Evolutionary conservation across 1,140 invertebrate species (phyloP).

Genomic region (Vollenhovia emeryi): DNA sequence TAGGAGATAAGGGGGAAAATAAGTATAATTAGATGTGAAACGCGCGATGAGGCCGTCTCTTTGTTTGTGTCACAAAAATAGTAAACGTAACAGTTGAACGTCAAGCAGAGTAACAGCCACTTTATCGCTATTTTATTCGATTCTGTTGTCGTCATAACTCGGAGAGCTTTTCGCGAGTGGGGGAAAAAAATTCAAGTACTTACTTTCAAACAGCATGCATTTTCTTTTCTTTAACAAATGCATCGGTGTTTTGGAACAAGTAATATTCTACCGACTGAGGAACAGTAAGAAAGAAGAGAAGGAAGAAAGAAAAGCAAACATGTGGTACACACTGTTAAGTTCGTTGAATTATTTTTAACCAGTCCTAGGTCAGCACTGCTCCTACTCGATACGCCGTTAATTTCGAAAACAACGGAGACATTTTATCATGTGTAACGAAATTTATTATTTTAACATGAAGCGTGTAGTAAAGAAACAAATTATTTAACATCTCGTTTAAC

Average conservation of each 20-base stretch:
- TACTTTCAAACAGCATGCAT: neutral
- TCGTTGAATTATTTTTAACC: no score
- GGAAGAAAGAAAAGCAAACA: neutral
- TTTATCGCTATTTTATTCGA: slow-evolving; percentile 21
- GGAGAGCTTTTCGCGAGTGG: neutral
- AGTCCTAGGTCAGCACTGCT: no score
- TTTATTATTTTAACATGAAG: no score
- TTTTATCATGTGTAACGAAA: no score
- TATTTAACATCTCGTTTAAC: no score
- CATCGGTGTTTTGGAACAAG: slow-evolving; percentile 8
- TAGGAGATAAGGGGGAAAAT: neutral
- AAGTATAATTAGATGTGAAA: slow-evolving; percentile 4
- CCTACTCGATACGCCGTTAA: no score
- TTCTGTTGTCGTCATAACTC: neutral
- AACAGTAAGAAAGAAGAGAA: neutral
- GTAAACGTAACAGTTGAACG: neutral
- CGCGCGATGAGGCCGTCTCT: neutral
- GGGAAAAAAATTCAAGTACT: neutral
- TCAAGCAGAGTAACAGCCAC: neutral
- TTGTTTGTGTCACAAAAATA: neutral
- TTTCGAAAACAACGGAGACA: no score
- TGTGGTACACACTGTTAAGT: no score
- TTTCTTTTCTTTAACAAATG: neutral
- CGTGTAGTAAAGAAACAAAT: no score
- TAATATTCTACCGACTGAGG: neutral